These are phyloP conservation scores for Zoanthus solanderi DNA, from an alignment of 92 coral and sea anemone species.

Conservation along the genomic window DNA sequence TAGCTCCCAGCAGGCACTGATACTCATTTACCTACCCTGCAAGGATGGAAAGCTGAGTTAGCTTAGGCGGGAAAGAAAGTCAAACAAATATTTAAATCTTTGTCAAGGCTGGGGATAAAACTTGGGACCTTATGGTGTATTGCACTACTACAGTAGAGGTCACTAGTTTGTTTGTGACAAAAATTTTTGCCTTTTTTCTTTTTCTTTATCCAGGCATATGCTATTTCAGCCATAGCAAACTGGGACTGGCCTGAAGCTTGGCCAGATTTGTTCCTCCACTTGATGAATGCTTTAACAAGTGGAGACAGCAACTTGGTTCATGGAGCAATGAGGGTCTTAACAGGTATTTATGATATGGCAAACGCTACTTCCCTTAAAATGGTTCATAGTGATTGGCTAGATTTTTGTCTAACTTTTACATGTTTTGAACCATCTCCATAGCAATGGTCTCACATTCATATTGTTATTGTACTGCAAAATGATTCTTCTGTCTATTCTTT, in stretches of 20 bases:
- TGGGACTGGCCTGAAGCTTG: slow-evolving; percentile 99
- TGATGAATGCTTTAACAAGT: slow-evolving; percentile 94
- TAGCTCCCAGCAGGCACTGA: too few relatives aligned
- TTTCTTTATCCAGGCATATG: slow-evolving; percentile 82
- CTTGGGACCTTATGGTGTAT: background rate
- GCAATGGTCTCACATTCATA: too few relatives aligned
- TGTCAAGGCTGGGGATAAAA: too few relatives aligned
- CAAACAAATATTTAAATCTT: too few relatives aligned
- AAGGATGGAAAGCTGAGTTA: too few relatives aligned
- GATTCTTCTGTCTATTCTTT: background rate
- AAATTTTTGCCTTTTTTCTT: background rate
- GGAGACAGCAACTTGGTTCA: slow-evolving; percentile 90
- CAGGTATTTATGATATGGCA: slow-evolving; percentile 62
- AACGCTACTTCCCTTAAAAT: background rate
- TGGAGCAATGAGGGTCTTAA: slow-evolving; percentile 97
- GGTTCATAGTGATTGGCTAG: too few relatives aligned
- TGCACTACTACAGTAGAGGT: background rate
- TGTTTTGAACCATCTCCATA: too few relatives aligned
- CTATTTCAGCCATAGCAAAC: slow-evolving; percentile 96
- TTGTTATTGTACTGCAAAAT: too few relatives aligned
- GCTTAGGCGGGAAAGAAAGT: too few relatives aligned
- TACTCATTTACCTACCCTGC: too few relatives aligned
- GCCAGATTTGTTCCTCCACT: slow-evolving; percentile 94
- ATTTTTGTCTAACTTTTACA: too few relatives aligned
- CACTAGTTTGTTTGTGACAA: background rate